Conservation (phyloP, 2,797 vertebrate genomes). For the Saxicola maurus region DNA sequence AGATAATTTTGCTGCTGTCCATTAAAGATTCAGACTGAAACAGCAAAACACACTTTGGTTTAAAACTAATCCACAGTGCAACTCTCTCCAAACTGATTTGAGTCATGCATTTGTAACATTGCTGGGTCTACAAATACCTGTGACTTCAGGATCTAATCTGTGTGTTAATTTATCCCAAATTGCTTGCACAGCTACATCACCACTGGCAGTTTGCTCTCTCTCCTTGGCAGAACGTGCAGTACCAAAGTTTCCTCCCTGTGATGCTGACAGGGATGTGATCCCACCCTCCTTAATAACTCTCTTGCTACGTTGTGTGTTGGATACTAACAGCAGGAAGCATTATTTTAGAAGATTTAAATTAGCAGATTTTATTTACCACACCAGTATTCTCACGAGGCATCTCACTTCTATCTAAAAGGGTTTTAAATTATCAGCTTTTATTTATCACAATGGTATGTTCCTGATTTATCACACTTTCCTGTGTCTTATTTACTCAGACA, state of each 20-base stretch:
- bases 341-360: conserved; percentile 69
- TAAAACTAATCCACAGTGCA: neutral
- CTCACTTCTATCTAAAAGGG: conserved; percentile 62
- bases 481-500: conserved; percentile 20
- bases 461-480: conserved; percentile 40
- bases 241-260: neutral
- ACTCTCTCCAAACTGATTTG: neutral
- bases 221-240: neutral
- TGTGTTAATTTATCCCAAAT: neutral
- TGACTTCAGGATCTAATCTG: neutral
- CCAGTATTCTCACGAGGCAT: conserved; percentile 55
- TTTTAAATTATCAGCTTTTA: conserved; percentile 78
- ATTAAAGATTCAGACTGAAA: neutral
- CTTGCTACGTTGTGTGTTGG: neutral
- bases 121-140: neutral
- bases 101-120: accelerated
- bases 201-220: neutral
- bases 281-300: conserved; percentile 1
- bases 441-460: conserved; percentile 62
- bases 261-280: neutral
- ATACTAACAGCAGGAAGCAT: conserved; percentile 33
- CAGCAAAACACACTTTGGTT: neutral
- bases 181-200: neutral
- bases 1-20: neutral
- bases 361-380: conserved; percentile 73